phyloP scores from a whole-genome alignment of 2,113 vertebrate genomes.

The Psilopsiagon aymara region DNA sequence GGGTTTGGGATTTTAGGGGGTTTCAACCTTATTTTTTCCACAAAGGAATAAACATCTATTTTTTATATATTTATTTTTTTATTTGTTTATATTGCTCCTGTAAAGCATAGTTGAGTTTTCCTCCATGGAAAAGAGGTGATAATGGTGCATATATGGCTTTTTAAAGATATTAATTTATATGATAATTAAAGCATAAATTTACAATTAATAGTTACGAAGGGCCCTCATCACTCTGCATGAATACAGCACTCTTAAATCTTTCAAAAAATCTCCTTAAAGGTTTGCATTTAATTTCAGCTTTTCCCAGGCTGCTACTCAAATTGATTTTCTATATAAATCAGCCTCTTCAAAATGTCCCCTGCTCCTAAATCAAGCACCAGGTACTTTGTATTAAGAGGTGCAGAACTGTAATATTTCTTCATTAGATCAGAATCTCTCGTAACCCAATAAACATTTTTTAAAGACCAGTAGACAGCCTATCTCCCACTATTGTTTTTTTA shows the following conservation, averaged over 20 bases:
- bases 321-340: not conserved
- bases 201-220: not conserved
- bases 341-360: not conserved
- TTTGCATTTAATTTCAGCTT: constrained; percentile 3
- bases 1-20: not conserved
- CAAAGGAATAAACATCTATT: not conserved
- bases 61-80: not conserved
- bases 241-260: not conserved
- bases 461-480: not conserved
- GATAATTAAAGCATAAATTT: constrained; percentile 33
- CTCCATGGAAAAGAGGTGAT: not conserved
- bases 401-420: not conserved
- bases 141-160: not conserved
- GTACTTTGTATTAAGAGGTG: not conserved
- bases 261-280: constrained; percentile 3
- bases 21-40: not conserved
- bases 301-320: not conserved
- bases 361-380: not conserved
- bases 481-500: not conserved
- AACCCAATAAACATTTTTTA: not conserved
- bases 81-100: not conserved
- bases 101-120: not conserved
- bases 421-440: not conserved
- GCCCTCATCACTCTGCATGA: not conserved
- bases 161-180: not conserved